These are phyloP conservation scores for Drosophila micromelanica DNA, from an alignment of 1,140 invertebrate genomes.

Conservation along the genomic window DNA sequence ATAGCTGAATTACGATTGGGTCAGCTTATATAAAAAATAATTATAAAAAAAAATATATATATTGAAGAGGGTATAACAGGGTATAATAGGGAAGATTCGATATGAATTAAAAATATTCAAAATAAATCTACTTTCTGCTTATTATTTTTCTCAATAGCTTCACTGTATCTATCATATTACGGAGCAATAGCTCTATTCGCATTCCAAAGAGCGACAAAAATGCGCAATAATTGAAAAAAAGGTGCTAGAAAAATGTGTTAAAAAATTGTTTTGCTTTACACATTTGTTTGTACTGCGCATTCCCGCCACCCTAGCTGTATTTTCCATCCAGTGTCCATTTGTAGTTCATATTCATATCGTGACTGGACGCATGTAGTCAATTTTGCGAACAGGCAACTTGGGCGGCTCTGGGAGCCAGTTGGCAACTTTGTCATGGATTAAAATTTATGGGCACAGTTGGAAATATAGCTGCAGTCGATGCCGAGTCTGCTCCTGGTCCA, in stretches of 20 bases:
- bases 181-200: slow-evolving; percentile 20
- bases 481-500: neutral
- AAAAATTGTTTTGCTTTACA: slow-evolving; percentile 65
- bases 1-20: slow-evolving; percentile 73
- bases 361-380: slow-evolving; percentile 56
- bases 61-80: neutral
- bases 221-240: slow-evolving; percentile 42
- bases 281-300: slow-evolving; percentile 17
- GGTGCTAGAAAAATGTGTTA: slow-evolving; percentile 67
- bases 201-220: slow-evolving; percentile 43
- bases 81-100: too few relatives aligned
- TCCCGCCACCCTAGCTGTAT: neutral
- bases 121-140: too few relatives aligned
- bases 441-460: slow-evolving; percentile 63
- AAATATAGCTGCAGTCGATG: slow-evolving; percentile 29
- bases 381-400: slow-evolving; percentile 50
- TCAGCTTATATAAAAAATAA: slow-evolving; percentile 5
- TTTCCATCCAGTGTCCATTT: slow-evolving; percentile 60
- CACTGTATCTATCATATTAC: slow-evolving; percentile 14
- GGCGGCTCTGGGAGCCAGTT: slow-evolving; percentile 54
- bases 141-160: neutral
- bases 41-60: neutral
- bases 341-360: slow-evolving; percentile 47
- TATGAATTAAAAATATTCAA: too few relatives aligned
- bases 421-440: slow-evolving; percentile 72